phyloP scores from a whole-genome alignment of 1,140 invertebrate genomes.

The Drosophila seguyi region DNA sequence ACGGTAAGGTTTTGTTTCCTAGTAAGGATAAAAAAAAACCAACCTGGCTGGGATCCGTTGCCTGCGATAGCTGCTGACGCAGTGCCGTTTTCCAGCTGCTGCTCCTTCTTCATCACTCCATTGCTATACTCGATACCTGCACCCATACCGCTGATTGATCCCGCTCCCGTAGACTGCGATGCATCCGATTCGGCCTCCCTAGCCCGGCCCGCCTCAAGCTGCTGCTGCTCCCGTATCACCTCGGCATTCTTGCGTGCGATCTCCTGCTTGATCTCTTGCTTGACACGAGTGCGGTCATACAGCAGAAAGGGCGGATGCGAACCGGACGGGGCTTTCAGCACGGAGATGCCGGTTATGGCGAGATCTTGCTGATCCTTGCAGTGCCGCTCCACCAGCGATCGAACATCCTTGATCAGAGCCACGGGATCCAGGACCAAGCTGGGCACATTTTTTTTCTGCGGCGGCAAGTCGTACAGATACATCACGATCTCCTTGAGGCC shows the following conservation, averaged over 20 bases:
- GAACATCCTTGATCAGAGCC: slow-evolving; percentile 94
- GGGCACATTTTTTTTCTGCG: slow-evolving; percentile 96
- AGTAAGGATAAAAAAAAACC: background rate
- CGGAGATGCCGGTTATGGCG: slow-evolving; percentile 92
- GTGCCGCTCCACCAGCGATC: slow-evolving; percentile 94
- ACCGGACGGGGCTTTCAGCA: slow-evolving; percentile 86
- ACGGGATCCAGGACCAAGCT: slow-evolving; percentile 96
- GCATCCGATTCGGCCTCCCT: slow-evolving; percentile 62
- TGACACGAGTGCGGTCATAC: slow-evolving; percentile 74
- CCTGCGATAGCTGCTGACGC: slow-evolving; percentile 40
- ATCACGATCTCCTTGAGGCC: slow-evolving; percentile 96
- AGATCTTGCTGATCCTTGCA: slow-evolving; percentile 93
- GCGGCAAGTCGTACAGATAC: slow-evolving; percentile 95
- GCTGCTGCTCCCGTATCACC: slow-evolving; percentile 78
- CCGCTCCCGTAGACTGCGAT: slow-evolving; percentile 24
- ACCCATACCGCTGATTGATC: slow-evolving; percentile 18
- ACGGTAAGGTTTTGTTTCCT: background rate
- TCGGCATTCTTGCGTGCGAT: slow-evolving; percentile 79
- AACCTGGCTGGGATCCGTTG: slow-evolving; percentile 56
- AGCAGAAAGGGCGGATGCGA: slow-evolving; percentile 51
- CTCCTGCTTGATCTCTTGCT: slow-evolving; percentile 83
- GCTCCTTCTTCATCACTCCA: slow-evolving; percentile 72
- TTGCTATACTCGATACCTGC: slow-evolving; percentile 68
- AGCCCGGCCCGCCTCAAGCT: slow-evolving; percentile 66
- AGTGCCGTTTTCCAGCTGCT: slow-evolving; percentile 34